These are phyloP conservation scores for Lagenorhynchus albirostris DNA, from an alignment of 2,113 vertebrate species.

Conservation along the genomic window DNA sequence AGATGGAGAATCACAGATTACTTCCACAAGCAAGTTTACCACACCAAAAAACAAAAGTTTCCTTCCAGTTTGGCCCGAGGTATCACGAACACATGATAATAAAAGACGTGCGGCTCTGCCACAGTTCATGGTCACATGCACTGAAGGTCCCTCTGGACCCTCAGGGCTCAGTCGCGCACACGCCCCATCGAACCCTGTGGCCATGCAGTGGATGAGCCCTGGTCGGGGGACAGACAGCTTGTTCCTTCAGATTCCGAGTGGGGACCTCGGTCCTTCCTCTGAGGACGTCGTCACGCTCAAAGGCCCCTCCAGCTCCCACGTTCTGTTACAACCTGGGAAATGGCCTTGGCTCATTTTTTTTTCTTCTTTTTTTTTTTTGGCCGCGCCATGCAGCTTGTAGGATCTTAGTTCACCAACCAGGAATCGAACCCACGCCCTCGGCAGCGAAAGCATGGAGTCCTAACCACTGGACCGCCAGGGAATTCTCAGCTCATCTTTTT, in stretches of 20 bases:
- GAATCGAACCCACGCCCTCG: neutral
- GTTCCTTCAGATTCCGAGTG: neutral
- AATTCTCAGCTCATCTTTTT: neutral
- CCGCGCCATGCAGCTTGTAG: fast-evolving
- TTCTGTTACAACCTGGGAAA: neutral
- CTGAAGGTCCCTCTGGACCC: neutral
- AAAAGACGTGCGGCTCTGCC: neutral
- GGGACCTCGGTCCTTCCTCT: neutral
- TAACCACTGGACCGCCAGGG: neutral
- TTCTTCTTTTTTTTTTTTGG: neutral
- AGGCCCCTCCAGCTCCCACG: neutral
- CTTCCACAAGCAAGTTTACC: neutral
- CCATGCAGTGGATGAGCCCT: fast-evolving
- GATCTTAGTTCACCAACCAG: neutral
- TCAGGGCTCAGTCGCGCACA: neutral
- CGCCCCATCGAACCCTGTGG: fast-evolving
- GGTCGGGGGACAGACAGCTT: no score
- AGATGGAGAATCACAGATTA: neutral
- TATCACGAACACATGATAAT: neutral
- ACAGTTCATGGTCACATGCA: fast-evolving
- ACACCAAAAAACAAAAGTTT: neutral
- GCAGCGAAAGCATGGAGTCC: neutral
- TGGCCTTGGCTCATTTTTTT: neutral
- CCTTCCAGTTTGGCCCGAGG: neutral
- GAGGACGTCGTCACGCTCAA: neutral